Evolutionary conservation across 1,140 invertebrate species (phyloP).

Genomic region (Trinorchestia longiramus): DNA sequence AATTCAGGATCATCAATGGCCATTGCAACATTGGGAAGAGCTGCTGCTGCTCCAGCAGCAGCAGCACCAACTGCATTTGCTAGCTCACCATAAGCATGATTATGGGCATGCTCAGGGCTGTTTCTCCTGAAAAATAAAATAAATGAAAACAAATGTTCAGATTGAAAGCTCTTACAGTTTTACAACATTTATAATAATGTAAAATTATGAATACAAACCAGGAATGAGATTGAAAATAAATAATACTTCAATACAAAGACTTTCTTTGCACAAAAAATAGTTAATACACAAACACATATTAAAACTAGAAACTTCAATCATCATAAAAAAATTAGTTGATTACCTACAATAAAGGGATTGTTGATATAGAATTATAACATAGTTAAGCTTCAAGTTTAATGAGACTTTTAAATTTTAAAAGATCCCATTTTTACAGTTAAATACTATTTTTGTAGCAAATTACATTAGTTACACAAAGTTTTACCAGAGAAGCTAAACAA

Average conservation of each 20-base stretch:
- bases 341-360: background rate
- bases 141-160: background rate
- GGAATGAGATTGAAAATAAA: background rate
- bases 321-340: background rate
- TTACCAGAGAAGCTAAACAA: background rate
- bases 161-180: background rate
- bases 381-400: background rate
- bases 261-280: background rate
- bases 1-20: background rate
- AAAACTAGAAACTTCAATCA: background rate
- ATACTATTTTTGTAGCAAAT: background rate
- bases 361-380: background rate
- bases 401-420: background rate
- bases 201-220: background rate
- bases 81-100: background rate
- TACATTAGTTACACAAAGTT: background rate
- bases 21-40: conserved; percentile 38
- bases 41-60: background rate
- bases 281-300: background rate
- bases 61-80: background rate
- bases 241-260: background rate
- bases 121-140: conserved; percentile 1
- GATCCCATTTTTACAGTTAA: background rate
- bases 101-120: background rate
- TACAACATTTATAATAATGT: background rate